Percentiles rank a stretch among this genome's conserved stretches.
These are phyloP conservation scores for Takifugu bimaculatus DNA, from an alignment of 2,113 vertebrate genomes.

Conservation along the genomic window DNA sequence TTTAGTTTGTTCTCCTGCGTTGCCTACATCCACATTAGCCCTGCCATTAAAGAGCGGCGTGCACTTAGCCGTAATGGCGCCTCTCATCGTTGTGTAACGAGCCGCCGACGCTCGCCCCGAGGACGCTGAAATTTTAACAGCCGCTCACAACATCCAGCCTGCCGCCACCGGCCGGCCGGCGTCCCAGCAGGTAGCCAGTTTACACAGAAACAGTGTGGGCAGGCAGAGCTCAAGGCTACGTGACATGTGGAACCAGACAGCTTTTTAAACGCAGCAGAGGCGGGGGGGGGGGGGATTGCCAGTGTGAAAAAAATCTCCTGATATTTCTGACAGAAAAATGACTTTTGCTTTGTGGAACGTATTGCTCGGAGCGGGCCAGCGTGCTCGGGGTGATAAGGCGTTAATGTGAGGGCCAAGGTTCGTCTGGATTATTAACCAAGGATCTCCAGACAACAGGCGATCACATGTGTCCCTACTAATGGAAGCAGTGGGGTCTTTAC, in stretches of 20 bases:
- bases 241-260: conserved; percentile 13
- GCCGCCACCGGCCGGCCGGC: conserved; percentile 28
- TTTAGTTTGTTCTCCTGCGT: conserved; percentile 13
- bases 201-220: conserved; percentile 20
- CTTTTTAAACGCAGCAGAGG: too few relatives aligned
- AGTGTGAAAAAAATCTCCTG: conserved; percentile 6
- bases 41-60: conserved; percentile 3
- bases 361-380: conserved; percentile 20
- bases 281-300: conserved; percentile 10
- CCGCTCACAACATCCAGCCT: conserved; percentile 13
- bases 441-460: too few relatives aligned
- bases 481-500: too few relatives aligned
- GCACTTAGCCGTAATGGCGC: conserved; percentile 12
- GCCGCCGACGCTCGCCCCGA: conserved; percentile 15
- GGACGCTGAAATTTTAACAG: conserved; percentile 15
- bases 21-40: conserved; percentile 8
- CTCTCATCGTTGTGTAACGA: conserved; percentile 15
- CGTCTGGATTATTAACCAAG: too few relatives aligned
- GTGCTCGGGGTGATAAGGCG: too few relatives aligned
- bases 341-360: conserved; percentile 45
- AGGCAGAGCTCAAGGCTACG: conserved; percentile 2
- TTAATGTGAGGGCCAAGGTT: too few relatives aligned
- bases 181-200: conserved; percentile 39
- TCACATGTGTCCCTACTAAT: too few relatives aligned
- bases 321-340: conserved; percentile 26